Percentiles rank a stretch among this genome's conserved stretches.
phyloP scores from a whole-genome alignment of 2,888 invertebrate genomes.

The Noctua janthe region DNA sequence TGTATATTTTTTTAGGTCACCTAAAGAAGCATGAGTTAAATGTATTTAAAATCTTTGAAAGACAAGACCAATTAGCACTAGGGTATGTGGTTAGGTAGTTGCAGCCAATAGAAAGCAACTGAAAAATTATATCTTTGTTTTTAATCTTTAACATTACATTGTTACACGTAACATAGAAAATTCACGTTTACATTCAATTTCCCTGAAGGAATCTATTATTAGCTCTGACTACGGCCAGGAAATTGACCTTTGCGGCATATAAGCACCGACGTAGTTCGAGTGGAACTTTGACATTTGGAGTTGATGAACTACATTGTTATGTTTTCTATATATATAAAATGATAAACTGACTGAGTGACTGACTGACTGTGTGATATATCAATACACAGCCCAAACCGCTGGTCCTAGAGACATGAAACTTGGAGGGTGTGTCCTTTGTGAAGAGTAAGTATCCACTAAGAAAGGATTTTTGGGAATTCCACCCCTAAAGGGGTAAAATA shows the following conservation, averaged over 20 bases:
- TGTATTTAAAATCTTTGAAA: not conserved
- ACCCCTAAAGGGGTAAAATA: too few relatives aligned
- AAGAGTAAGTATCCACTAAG: too few relatives aligned
- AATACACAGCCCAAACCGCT: too few relatives aligned
- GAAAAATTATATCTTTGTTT: not conserved
- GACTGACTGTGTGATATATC: too few relatives aligned
- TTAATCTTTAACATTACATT: not conserved
- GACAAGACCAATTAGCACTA: not conserved
- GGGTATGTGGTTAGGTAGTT: too few relatives aligned
- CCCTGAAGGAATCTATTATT: not conserved
- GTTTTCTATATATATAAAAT: too few relatives aligned
- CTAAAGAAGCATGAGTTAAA: not conserved
- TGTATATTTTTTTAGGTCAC: not conserved
- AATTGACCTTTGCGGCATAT: constrained; percentile 11
- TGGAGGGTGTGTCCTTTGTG: too few relatives aligned
- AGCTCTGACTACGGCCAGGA: not conserved
- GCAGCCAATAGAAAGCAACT: not conserved
- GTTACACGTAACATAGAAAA: not conserved
- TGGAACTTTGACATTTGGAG: constrained; percentile 1
- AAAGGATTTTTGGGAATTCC: too few relatives aligned
- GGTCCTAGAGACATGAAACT: too few relatives aligned
- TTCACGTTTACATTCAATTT: not conserved
- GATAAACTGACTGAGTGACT: too few relatives aligned
- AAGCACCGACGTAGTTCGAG: not conserved
- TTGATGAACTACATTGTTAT: constrained; percentile 6